Evolutionary conservation across 2,797 vertebrate genomes (phyloP).

Genomic region (Lepilemur ruficaudatus): DNA sequence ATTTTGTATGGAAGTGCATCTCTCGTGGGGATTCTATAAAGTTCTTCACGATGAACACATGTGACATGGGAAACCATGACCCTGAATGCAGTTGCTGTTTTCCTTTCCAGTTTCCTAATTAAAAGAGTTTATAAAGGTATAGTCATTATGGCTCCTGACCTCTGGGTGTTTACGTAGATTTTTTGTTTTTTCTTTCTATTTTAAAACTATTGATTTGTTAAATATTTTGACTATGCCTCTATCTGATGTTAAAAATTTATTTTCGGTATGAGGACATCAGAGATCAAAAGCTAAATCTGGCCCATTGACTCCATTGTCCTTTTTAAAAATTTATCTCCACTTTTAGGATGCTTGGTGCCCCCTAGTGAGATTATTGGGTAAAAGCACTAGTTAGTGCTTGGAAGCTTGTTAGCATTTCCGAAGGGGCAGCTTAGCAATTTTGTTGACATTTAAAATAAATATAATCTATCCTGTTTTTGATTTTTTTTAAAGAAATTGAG

Average conservation of each 20-base stretch:
- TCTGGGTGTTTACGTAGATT: constrained; percentile 19
- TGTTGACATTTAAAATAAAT: constrained; percentile 33
- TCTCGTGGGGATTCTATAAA: background rate
- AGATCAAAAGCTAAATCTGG: background rate
- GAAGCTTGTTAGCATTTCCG: background rate
- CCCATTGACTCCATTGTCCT: background rate
- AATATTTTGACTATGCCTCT: constrained; percentile 1
- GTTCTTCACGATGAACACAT: background rate
- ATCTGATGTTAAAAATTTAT: constrained; percentile 48
- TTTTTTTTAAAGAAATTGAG: constrained; percentile 88
- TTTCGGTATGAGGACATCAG: background rate
- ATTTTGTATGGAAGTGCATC: background rate
- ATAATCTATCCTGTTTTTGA: constrained; percentile 6
- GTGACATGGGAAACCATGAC: background rate
- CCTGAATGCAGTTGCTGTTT: background rate
- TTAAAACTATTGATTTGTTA: constrained; percentile 19
- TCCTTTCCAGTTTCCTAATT: background rate
- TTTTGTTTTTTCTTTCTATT: constrained; percentile 35
- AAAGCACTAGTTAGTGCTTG: background rate
- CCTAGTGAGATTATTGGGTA: constrained; percentile 83
- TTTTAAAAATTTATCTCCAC: background rate
- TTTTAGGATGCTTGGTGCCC: constrained; percentile 78
- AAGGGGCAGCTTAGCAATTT: background rate
- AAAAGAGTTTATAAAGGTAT: background rate
- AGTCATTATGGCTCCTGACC: background rate